Evolutionary conservation across 1,140 invertebrate species (phyloP).

Genomic region (Asbolus verrucosus): DNA sequence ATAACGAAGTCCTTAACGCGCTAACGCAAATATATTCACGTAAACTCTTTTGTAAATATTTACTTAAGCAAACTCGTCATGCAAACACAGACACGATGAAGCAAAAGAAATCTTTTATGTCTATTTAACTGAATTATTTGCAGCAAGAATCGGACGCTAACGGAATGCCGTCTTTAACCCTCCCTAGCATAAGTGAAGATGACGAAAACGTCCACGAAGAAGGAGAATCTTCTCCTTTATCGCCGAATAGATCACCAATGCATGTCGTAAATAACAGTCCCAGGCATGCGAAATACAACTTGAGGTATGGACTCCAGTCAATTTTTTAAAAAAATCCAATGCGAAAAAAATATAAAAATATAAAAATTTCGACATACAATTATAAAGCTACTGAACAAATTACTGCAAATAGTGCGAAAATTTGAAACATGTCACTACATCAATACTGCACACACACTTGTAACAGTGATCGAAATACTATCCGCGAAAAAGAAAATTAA

Average conservation of each 20-base stretch:
- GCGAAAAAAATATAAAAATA: no score
- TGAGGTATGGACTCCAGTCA: slow-evolving; percentile 66
- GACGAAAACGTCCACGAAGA: slow-evolving; percentile 86
- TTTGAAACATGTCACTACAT: no score
- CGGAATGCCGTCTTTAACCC: slow-evolving; percentile 81
- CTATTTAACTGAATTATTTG: slow-evolving; percentile 2
- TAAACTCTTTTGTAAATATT: slow-evolving; percentile 6
- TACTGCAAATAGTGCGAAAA: no score
- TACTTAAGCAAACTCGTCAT: neutral
- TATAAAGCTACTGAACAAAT: no score
- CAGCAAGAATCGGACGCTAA: slow-evolving; percentile 83
- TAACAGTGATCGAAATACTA: no score
- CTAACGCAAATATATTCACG: neutral
- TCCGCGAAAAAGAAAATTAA: no score
- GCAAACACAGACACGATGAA: neutral
- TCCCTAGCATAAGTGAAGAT: slow-evolving; percentile 93
- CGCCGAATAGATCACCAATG: slow-evolving; percentile 71
- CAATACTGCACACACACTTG: no score
- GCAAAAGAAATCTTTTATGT: neutral
- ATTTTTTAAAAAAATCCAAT: neutral
- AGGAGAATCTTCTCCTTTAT: slow-evolving; percentile 73
- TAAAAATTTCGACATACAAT: no score
- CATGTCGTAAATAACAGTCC: slow-evolving; percentile 71
- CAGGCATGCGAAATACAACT: slow-evolving; percentile 75
- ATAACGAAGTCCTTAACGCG: neutral